Evolutionary conservation across 1,140 invertebrate species (phyloP).

Genomic region (Yoshiicerus persimilis): DNA sequence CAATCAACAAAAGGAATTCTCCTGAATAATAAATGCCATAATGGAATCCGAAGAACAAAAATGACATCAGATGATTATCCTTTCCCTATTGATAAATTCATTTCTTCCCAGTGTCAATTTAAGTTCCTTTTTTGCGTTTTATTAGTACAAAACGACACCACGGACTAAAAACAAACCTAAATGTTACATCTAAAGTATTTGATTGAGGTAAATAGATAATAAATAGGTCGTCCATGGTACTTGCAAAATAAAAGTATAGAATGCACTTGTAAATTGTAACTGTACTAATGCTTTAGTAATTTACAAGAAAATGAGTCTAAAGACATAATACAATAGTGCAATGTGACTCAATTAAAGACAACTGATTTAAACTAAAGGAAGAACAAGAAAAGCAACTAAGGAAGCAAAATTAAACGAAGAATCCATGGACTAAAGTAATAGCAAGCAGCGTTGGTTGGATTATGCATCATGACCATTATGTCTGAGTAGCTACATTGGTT

Average conservation of each 20-base stretch:
- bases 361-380: too few species aligned
- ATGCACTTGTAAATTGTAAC: too few species aligned
- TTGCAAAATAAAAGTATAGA: too few species aligned
- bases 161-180: not conserved
- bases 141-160: not conserved
- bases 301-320: too few species aligned
- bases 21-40: not conserved
- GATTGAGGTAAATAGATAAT: not conserved
- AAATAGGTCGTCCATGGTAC: not conserved
- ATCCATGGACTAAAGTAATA: not conserved
- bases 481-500: not conserved
- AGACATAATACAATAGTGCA: too few species aligned
- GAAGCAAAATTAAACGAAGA: not conserved
- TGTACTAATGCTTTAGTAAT: too few species aligned
- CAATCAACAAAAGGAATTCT: not conserved
- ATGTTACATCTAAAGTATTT: not conserved
- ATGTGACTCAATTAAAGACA: not conserved
- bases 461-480: not conserved
- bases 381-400: not conserved
- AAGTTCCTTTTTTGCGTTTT: too few species aligned
- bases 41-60: not conserved
- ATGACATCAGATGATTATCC: not conserved
- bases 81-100: not conserved
- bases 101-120: not conserved
- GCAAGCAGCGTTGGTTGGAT: too few species aligned